Percentiles rank a stretch among this genome's conserved stretches.
phyloP scores from a whole-genome alignment of 2,888 invertebrate species.

The Trachelus tabidus region DNA sequence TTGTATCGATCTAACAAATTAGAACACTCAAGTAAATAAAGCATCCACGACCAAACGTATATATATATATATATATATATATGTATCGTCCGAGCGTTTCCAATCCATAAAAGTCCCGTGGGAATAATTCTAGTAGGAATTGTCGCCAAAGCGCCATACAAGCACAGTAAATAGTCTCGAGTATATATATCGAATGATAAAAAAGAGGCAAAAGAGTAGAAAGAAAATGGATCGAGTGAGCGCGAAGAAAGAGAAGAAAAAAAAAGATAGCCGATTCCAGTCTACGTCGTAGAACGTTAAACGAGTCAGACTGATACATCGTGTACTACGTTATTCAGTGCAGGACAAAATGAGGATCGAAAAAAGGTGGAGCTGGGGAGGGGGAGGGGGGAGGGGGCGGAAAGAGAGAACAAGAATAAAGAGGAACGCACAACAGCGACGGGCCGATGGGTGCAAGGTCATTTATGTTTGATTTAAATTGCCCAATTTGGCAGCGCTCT shows the following conservation, averaged over 20 bases:
- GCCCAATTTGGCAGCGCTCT: conserved; percentile 41
- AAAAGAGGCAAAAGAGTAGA: background rate
- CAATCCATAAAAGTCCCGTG: background rate
- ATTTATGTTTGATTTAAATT: conserved; percentile 39
- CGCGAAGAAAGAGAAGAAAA: background rate
- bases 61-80: background rate
- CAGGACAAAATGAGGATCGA: background rate
- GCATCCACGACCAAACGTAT: background rate
- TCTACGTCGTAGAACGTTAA: background rate
- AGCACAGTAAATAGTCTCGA: background rate
- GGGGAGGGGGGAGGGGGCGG: background rate
- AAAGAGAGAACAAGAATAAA: background rate
- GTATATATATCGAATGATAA: background rate
- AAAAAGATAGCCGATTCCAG: background rate
- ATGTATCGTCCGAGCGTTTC: background rate
- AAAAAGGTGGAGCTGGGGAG: background rate
- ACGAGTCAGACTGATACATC: background rate
- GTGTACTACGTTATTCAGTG: background rate
- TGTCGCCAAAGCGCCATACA: background rate
- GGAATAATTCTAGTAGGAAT: background rate
- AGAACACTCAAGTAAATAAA: background rate
- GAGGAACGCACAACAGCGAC: background rate
- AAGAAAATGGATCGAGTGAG: background rate
- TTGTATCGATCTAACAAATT: background rate
- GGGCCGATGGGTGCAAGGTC: conserved; percentile 22